Conservation (phyloP, 1,140 invertebrate genomes). For the Solenopsis fugax region DNA sequence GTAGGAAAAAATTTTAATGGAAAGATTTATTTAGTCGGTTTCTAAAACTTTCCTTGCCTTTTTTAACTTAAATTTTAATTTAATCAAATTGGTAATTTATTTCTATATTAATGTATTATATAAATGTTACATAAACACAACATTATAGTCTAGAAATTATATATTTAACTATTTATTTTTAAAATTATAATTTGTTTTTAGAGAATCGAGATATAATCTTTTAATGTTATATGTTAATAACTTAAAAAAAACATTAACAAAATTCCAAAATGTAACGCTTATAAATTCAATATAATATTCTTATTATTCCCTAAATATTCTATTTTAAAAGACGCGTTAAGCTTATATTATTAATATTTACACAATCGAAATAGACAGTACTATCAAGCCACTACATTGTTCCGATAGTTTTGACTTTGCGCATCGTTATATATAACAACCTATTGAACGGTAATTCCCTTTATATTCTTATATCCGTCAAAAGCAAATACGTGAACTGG, state of each 20-base stretch:
- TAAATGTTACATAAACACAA: neutral
- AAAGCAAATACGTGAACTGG: neutral
- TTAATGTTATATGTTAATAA: neutral
- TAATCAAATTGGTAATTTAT: too few relatives aligned
- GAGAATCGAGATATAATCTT: neutral
- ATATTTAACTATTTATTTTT: constrained; percentile 7
- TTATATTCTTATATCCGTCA: constrained; percentile 35
- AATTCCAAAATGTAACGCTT: neutral
- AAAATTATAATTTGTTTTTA: neutral
- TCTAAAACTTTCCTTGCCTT: too few relatives aligned
- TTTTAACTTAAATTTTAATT: too few relatives aligned
- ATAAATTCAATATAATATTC: neutral
- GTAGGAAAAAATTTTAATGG: too few relatives aligned
- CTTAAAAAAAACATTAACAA: neutral
- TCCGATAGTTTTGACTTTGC: neutral
- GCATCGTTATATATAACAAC: neutral
- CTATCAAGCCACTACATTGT: neutral
- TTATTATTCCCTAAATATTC: neutral
- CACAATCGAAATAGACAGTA: neutral
- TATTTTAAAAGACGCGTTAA: neutral
- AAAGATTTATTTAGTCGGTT: too few relatives aligned
- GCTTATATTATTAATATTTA: neutral
- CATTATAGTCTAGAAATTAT: neutral
- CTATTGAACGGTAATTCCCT: constrained; percentile 22
- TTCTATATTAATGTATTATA: neutral